Evolutionary conservation across 2,888 invertebrate genomes (phyloP), one percentile per base, ranked within the genome.

Genomic region (Coecobrya sp.): DNA sequence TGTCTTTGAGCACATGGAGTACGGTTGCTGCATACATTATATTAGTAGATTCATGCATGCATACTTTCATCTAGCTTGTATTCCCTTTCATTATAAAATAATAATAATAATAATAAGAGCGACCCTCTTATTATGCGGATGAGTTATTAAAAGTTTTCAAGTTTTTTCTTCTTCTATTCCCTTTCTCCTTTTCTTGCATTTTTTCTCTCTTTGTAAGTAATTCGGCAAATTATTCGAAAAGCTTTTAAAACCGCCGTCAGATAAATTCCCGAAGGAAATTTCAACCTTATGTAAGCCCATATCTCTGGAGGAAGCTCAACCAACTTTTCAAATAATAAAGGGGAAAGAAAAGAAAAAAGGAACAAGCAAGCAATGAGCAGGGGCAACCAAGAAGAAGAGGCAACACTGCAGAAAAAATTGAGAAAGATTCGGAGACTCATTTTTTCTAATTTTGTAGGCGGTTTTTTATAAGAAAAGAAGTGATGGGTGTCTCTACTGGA

Each of bases 221-320:
- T 92, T 93, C 93, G 86, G 93, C 92, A 93, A 93, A 93, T 93
- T 93, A 93, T 94, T 93, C 88, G 89, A 91, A 88, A 89, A 90
- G 93, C 92, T 92, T 93, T 93, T 93, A 93, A 93, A 93, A 88
- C 86, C 93, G 94, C 93, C 93, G 90, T 82, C 94, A 81, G 87
- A 92, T 89, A 91, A 91, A 86, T 79, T 91, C 90, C 90, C 90
- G 90, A 91, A 91, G 90, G 90, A 91, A 91, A 91, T 91, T 91
- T 91, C 90, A 73, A n/a, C 86, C 90, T 82, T 86, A 36, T 91
- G 90, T 91, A 91, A 91, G 86, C 90, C 59, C 86, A 85, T 65
- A 55, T 91, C 90, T 91, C 90, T 49, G 62, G 90, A 91, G 90
- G 68, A 91, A 91, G 79, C 90, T 91, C 90, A 85, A 91, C 85